Evolutionary conservation across 2,888 invertebrate genomes (phyloP), one percentile per base, ranked within the genome.

Genomic region (Rambutsinella grinnellia): DNA sequence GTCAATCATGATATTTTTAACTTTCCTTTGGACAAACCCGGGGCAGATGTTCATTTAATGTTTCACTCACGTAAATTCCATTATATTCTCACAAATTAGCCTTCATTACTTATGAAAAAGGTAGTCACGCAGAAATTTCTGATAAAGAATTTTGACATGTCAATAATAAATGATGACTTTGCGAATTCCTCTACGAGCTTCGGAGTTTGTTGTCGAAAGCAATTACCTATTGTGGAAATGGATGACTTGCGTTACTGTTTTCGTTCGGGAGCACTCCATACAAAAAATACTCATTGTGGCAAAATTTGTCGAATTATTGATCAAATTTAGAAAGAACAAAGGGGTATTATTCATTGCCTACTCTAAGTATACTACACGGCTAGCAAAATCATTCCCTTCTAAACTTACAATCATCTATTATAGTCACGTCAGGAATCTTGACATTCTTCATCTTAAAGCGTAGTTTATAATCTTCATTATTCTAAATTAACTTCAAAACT

Each of bases 91-190:
- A 8, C 36, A n/a, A n/a, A n/a, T n/a, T n/a, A n/a, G n/a, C n/a
- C n/a, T n/a, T n/a, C n/a, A n/a, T n/a, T n/a, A n/a, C n/a, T n/a
- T n/a, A n/a, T n/a, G n/a, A n/a, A n/a, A n/a, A n/a, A n/a, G n/a
- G n/a, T 13, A 36, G 36, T 36, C 36, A 36, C 36, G 36, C 36
- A 36, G 36, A 36, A 36, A 36, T 13, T 13, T 8, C 36, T 36
- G 36, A 36, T 36, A 36, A 36, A n/a, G n/a, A 36, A 36, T 36
- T 57, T 57, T 57, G 57, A 57, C 57, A 28, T 28, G 27, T 27
- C 36, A 57, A 57, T 57, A 57, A 57, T 26, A 27, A 26, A 15
- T 27, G 10, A 57, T 57, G 57, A 57, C 57, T 57, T 57, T 27
- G 57, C 57, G 27, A 57, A 57, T 36, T 36, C 36, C 36, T 36